Evolutionary conservation across 2,888 invertebrate genomes (phyloP), one percentile per base, ranked within the genome.

Genomic region (Dorcus hopei): DNA sequence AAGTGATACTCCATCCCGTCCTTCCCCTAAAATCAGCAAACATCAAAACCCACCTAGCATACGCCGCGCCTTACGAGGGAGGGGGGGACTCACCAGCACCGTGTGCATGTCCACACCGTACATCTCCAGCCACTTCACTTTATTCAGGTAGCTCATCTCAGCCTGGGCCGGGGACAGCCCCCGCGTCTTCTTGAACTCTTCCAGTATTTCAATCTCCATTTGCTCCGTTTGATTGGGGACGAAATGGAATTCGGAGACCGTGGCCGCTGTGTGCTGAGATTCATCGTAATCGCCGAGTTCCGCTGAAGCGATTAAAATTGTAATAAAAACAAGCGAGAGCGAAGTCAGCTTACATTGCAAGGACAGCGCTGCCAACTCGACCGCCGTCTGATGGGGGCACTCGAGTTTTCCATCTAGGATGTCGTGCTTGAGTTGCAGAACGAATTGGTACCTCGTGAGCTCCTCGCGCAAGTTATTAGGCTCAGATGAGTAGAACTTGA

Each of bases 61-160:
- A 5, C 4, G 11, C 9, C 8, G 5, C 4, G 11, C 9, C 8
- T 40, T 8, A 8, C 38, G 49, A 16, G 39, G 19, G 19, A 2
- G 1, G 38, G 2, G 16, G 47, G 14, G 49, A 67, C 76, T 76
- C 78, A 88, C 88, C 75, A 95, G 82, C 47, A 98, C 98, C 66
- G 89, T 94, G 77, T 98, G 97, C 93, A 97, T 97, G 75, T 99
- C 98, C 54, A 99, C 97, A 57, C 98, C 99, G 80, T 97, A 99
- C 93, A 96, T 94, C 79, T 98, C 97, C 68, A 99, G 80, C 93
- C 95, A 95, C 80, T 97, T 98, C 8, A 77, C 77, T 80, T 97
- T 97, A 77, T 96, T 95, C 54, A 99, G 82, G 79, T 93, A 99
- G 69, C 91, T 91, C 50, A 93, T 87, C 81, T 99, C 98, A 41